Base-by-base conservation (phyloP, 2,113 vertebrate species). In the Nematolebias whitei region DNA sequence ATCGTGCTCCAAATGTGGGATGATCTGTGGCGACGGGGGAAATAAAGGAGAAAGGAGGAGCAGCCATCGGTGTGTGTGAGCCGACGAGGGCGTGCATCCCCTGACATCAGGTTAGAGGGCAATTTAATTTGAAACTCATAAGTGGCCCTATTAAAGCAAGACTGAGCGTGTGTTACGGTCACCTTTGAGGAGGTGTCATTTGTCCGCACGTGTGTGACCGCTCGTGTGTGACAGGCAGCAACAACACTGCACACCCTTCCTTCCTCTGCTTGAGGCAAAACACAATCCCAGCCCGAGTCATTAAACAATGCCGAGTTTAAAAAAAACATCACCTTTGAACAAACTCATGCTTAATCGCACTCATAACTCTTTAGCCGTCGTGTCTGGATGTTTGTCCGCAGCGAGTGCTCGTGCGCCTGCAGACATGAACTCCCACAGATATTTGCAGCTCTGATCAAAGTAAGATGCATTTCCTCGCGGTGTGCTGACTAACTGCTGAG, bases 291-390 rank as follows among this genome's bases (percentile, higher is more conserved):
- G 71, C 85, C 85, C 76, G 51, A 75, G 67, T 79, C 74, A 85
- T 85, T 81, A 72, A 76, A 80, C 76, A 77, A 67, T 43, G 75
- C 85, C 24, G 83, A n/a, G n/a, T n/a, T n/a, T n/a, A n/a, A n/a
- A n/a, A n/a, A n/a, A n/a, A n/a, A n/a, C n/a, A 63, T 45, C 43
- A 44, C 26, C 4, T 49, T 39, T 32, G 11, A 52, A 71, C 38
- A 45, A 12, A 60, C 5, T 14, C 5, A 6, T 2, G 0, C n/a
- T 19, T 23, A 44, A 44, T 23, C 6, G 10, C 48, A 39, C 13
- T 14, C 5, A 67, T 60, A 52, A 44, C 23, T 58, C 39, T 26
- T 26, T 57, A 51, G 74, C 54, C 22, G 38, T 35, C 32, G 15
- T 14, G 22, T 63, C 43, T 35, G 35, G 40, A 44, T 32, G 29